phyloP scores from a whole-genome alignment of 2,888 invertebrate genomes.

The Cotesia congregata region DNA sequence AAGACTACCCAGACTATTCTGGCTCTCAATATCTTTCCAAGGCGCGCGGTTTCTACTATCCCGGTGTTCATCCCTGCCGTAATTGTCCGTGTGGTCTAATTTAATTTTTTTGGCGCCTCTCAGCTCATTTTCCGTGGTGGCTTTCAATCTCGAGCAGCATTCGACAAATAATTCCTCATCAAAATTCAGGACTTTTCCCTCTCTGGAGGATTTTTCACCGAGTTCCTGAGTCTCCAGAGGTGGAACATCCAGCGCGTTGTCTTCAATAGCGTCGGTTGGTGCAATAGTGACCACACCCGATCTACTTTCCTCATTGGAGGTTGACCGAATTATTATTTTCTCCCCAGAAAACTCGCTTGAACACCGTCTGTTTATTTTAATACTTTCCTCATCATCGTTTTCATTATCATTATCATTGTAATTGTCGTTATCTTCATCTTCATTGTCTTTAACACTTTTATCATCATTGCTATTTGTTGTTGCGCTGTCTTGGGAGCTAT shows the following conservation, averaged over 20 bases:
- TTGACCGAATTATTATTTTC: conserved; percentile 60
- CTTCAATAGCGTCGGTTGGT: conserved; percentile 65
- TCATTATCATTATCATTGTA: conserved; percentile 38
- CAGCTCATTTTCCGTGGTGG: conserved; percentile 66
- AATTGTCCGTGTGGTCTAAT: conserved; percentile 63
- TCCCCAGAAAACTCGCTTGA: conserved; percentile 57
- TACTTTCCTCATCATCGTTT: conserved; percentile 27
- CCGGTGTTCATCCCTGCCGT: conserved; percentile 58
- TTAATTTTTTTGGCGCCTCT: conserved; percentile 68
- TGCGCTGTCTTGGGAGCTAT: conserved; percentile 57
- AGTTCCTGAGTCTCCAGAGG: conserved; percentile 54
- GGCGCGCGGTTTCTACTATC: conserved; percentile 57
- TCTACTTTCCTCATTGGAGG: conserved; percentile 52
- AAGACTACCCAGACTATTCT: conserved; percentile 67
- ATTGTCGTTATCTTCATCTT: background rate
- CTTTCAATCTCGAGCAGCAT: conserved; percentile 67
- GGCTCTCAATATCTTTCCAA: conserved; percentile 68
- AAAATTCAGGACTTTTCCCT: conserved; percentile 66
- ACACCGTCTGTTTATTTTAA: conserved; percentile 37
- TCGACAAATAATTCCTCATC: conserved; percentile 68
- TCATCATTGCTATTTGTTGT: conserved; percentile 39
- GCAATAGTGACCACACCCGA: conserved; percentile 63
- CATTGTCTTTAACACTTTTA: background rate
- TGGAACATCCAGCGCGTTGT: conserved; percentile 62
- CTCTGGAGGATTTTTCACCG: conserved; percentile 56